phyloP scores from a whole-genome alignment of 2,113 vertebrate genomes.

The Empidonax traillii region DNA sequence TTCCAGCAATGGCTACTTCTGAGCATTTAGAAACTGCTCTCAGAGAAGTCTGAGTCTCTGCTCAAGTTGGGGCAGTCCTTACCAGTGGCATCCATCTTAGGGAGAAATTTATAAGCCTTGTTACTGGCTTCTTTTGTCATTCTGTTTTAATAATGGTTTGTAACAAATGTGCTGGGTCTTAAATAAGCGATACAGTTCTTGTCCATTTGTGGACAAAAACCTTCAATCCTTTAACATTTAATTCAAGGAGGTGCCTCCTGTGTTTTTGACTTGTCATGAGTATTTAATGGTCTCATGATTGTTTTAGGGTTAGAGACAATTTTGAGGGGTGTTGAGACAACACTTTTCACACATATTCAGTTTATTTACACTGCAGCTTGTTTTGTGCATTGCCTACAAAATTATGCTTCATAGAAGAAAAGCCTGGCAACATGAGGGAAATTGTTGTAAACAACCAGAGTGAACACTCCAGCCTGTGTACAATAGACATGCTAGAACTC shows the following conservation, averaged over 20 bases:
- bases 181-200: background rate
- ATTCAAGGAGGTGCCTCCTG: background rate
- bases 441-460: slow-evolving; percentile 42
- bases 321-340: background rate
- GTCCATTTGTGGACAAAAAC: background rate
- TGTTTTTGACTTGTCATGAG: background rate
- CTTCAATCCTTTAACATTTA: background rate
- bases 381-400: slow-evolving; percentile 21
- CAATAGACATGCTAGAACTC: slow-evolving; percentile 33
- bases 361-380: slow-evolving; percentile 40
- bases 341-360: background rate
- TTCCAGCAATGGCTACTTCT: background rate
- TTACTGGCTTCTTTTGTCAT: background rate
- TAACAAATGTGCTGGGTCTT: background rate
- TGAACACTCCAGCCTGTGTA: background rate
- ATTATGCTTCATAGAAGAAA: slow-evolving; percentile 12
- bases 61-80: background rate
- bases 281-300: background rate
- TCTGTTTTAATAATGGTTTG: background rate
- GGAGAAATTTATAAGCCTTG: background rate
- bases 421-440: background rate
- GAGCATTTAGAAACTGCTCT: background rate
- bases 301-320: background rate
- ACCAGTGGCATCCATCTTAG: background rate
- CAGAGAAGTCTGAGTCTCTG: background rate